Base-by-base conservation (phyloP, 2,888 invertebrate species). In the Diachrysia chrysitis region DNA sequence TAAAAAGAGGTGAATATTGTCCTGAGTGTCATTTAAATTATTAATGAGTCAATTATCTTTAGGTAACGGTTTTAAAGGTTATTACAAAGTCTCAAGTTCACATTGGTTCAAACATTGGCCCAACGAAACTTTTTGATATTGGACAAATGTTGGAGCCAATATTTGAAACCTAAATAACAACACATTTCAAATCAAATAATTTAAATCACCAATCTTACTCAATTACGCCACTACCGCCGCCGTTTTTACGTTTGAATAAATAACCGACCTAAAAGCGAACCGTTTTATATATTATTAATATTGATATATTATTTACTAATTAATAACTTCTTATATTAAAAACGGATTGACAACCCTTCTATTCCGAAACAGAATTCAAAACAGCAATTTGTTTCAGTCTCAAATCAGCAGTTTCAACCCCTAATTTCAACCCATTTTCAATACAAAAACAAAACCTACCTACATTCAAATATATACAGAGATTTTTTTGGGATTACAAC, bases 221-320 rank as follows among this genome's bases (percentile, higher is more conserved):
- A 10, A 55, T 63, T 42, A 66, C 56, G 54, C 61, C 62, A 66
- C 53, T 25, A 58, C 64, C 58, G 66, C 63, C 65, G 65, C 66
- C 66, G 53, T 32, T 66, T 54, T 69, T 70, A 68, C 59, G 57
- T 68, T 69, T 61, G 25, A 75, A 79, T 81, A 77, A 81, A 79
- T 82, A 77, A 77, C 69, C 70, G 69, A 69, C 51, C 42, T 69
- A 82, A 29, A 66, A 75, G 71, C 66, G 71, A 72, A 74, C 67
- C 48, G 62, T 61, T 68, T 58, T 65, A 79, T 82, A 82, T 82
- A 81, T 82, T 79, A 82, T 57, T 75, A 71, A 56, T 72, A 72
- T 79, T 71, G 58, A 82, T 82, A 81, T 79, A 79, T 82, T 79
- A 78, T 61, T 71, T 71, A 78, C 69, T 76, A 82, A 60, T 59